Evolutionary conservation across 1,140 invertebrate genomes (phyloP), one percentile per base, ranked within the genome.

Genomic region (Acromyrmex heyeri): DNA sequence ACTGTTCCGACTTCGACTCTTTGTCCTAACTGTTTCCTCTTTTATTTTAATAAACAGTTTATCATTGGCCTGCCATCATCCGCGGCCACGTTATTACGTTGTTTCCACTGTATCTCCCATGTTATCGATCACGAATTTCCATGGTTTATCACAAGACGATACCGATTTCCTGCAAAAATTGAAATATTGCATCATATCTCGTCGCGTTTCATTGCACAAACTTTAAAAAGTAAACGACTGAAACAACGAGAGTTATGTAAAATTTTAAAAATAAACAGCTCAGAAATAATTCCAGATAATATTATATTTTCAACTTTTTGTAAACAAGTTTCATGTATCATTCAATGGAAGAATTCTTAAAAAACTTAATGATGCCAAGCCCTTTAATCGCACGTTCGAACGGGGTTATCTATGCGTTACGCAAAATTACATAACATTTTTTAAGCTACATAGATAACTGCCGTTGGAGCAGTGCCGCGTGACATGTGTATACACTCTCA

Each of bases 321-420:
- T 21, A 78, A 30, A 53, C 7, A 67, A 65, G 16, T 18, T 7
- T 12, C 18, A 50, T 14, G 27, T 55, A 61, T 59, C 30, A 24
- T 70, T 38, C 21, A 3, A 24, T 14, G 2, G 21, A 38, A 34
- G 7, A 67, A 69, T 0, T 53, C 10, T 4, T 10, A 44, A 27
- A 62, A 77, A 38, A 18, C 1, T 79, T 24, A 24, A 38, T 57
- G 38, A 14, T 30, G n/a, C 48, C 8, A 38, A 57, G 30, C 30
- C 48, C 64, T 70, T 81, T 70, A 81, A 81, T 81, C 65, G 64
- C 59, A 5, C 18, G 18, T 27, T 55, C 8, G 38, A 81, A 81
- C 64, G 77, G 48, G 48, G 77, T 81, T 81, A 81, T 81, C 77
- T 81, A 24, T 70, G 14, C 16, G 64, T 81, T 70, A 81, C 77